These are phyloP conservation scores for Enhydra lutris DNA, from an alignment of 2,113 vertebrate species.

Conservation along the genomic window DNA sequence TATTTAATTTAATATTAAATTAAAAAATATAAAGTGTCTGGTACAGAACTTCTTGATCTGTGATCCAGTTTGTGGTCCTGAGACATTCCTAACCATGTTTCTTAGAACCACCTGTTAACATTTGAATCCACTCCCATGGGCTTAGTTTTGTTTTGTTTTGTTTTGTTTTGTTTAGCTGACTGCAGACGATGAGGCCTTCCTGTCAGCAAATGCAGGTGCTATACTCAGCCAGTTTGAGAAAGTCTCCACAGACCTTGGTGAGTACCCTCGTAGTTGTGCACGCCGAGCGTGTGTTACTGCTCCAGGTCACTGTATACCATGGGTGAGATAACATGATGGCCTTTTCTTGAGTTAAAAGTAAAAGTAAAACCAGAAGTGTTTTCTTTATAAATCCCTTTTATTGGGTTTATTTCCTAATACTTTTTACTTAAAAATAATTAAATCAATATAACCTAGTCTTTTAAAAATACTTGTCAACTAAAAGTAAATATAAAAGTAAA, in stretches of 20 bases:
- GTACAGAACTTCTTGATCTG: neutral
- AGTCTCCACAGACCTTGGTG: slow-evolving; percentile 91
- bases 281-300: neutral
- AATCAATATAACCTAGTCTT: neutral
- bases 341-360: neutral
- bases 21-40: neutral
- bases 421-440: neutral
- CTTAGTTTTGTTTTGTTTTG: slow-evolving; percentile 13
- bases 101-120: neutral
- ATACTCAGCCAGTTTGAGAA: slow-evolving; percentile 96
- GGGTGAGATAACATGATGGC: neutral
- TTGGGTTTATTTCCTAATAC: slow-evolving; percentile 11
- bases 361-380: neutral
- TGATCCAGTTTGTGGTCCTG: neutral
- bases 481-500: neutral
- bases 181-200: slow-evolving; percentile 91
- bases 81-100: neutral
- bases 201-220: slow-evolving; percentile 91
- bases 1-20: neutral
- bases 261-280: slow-evolving; percentile 63
- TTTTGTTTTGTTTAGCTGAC: slow-evolving; percentile 86
- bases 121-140: neutral
- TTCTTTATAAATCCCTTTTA: slow-evolving; percentile 12
- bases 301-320: neutral
- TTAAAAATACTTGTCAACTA: neutral